Evolutionary conservation across 2,113 vertebrate species (phyloP).

Genomic region (Plectropomus leopardus): DNA sequence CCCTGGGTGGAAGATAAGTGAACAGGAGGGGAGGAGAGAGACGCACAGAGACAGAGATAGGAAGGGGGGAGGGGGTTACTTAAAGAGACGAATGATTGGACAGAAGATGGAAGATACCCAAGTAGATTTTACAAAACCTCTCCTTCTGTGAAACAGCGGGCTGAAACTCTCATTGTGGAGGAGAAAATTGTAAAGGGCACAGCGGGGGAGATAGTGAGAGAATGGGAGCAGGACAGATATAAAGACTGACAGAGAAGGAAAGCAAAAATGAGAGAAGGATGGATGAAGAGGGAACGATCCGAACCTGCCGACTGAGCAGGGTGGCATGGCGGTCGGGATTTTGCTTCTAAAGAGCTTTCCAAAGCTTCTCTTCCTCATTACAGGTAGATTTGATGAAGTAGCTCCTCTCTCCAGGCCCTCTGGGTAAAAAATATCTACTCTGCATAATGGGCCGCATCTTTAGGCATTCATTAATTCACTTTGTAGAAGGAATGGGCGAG

Average conservation of each 20-base stretch:
- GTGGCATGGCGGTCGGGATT: conserved; percentile 20
- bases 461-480: conserved; percentile 70
- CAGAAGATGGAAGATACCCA: conserved; percentile 63
- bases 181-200: conserved; percentile 39
- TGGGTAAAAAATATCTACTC: conserved; percentile 41
- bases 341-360: neutral
- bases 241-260: conserved; percentile 3
- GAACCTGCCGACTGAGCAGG: conserved; percentile 26
- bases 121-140: conserved; percentile 61
- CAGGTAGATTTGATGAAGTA: conserved; percentile 50
- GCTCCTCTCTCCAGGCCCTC: conserved; percentile 13
- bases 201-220: conserved; percentile 25
- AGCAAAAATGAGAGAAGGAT: conserved; percentile 5
- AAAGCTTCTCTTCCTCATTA: conserved; percentile 56
- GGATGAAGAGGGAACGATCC: conserved; percentile 13
- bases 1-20: conserved; percentile 75
- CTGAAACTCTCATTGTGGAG: conserved; percentile 40
- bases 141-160: conserved; percentile 54
- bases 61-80: conserved; percentile 31
- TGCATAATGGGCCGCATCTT: conserved; percentile 61
- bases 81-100: conserved; percentile 59
- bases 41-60: conserved; percentile 32
- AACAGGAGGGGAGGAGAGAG: conserved; percentile 72
- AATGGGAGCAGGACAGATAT: conserved; percentile 32
- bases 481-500: conserved; percentile 46